A percentile compares a stretch with the other conserved stretches of the same genome.
These are phyloP conservation scores for Nothobranchius kuhntae DNA, from an alignment of 2,113 vertebrate species.

Conservation along the genomic window DNA sequence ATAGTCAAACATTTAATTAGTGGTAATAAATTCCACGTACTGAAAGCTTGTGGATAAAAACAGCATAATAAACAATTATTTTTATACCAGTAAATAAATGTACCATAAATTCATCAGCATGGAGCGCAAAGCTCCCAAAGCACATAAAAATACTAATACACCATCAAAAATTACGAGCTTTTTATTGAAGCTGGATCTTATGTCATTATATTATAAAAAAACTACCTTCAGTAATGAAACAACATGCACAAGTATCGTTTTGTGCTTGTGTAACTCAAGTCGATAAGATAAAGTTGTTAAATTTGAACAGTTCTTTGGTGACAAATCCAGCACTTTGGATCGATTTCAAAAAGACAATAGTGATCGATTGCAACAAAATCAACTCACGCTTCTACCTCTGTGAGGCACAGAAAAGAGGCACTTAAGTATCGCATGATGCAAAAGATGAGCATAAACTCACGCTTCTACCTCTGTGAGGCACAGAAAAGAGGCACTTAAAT, in stretches of 20 bases:
- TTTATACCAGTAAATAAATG: slow-evolving; percentile 26
- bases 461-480: neutral
- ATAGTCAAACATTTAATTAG: slow-evolving; percentile 16
- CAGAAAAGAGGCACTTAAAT: no score
- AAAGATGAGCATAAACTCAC: no score
- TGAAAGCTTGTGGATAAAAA: slow-evolving; percentile 3
- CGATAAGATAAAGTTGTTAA: neutral
- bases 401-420: no score
- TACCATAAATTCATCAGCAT: slow-evolving; percentile 17
- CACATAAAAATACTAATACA: slow-evolving; percentile 16
- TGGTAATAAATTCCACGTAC: slow-evolving; percentile 31
- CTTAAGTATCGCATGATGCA: no score
- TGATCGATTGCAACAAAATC: neutral
- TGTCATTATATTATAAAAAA: slow-evolving; percentile 2
- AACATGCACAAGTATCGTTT: slow-evolving; percentile 40
- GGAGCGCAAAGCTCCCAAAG: no score
- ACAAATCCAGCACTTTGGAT: slow-evolving; percentile 19
- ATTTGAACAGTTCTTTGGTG: neutral
- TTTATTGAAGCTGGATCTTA: slow-evolving; percentile 9
- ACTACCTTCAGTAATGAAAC: slow-evolving; percentile 20
- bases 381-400: neutral
- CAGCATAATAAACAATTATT: no score
- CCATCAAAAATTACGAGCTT: slow-evolving; percentile 8
- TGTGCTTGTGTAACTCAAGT: neutral
- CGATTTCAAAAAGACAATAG: neutral